phyloP scores from a whole-genome alignment of 2,797 vertebrate species.

The Xiphorhynchus erythropygius region DNA sequence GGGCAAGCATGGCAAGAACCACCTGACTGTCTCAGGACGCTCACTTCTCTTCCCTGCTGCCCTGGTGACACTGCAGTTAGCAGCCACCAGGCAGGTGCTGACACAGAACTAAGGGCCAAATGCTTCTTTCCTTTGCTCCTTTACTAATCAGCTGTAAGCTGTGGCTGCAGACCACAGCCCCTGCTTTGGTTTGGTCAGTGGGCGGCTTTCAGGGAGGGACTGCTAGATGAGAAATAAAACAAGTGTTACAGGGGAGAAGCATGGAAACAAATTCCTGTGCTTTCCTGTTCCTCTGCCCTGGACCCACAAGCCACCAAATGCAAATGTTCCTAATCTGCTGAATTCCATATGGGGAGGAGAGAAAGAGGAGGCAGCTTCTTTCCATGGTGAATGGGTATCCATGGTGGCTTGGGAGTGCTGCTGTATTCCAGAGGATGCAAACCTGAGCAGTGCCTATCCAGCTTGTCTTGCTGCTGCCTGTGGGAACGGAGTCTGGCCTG shows the following conservation, averaged over 20 bases:
- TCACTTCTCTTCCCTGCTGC: background rate
- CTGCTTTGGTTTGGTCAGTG: background rate
- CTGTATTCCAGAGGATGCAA: background rate
- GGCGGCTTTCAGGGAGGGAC: background rate
- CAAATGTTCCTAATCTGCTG: background rate
- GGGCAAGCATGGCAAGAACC: background rate
- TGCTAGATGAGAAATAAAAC: background rate
- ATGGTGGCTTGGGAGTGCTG: background rate
- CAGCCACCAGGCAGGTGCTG: background rate
- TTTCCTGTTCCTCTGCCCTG: background rate
- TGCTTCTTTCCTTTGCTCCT: background rate
- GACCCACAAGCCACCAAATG: background rate
- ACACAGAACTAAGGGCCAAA: background rate
- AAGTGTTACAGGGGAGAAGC: background rate
- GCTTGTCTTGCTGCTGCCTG: background rate
- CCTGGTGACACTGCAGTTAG: background rate
- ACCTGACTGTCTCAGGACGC: background rate
- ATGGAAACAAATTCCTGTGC: background rate
- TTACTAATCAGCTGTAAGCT: background rate
- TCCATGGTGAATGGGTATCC: background rate
- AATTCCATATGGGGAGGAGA: background rate
- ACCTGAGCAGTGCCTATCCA: fast-evolving
- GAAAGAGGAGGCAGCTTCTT: background rate
- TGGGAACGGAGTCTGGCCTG: background rate
- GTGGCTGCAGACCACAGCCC: background rate